Conservation (phyloP, 2,888 invertebrate species). For the Eucera pruinosa region DNA sequence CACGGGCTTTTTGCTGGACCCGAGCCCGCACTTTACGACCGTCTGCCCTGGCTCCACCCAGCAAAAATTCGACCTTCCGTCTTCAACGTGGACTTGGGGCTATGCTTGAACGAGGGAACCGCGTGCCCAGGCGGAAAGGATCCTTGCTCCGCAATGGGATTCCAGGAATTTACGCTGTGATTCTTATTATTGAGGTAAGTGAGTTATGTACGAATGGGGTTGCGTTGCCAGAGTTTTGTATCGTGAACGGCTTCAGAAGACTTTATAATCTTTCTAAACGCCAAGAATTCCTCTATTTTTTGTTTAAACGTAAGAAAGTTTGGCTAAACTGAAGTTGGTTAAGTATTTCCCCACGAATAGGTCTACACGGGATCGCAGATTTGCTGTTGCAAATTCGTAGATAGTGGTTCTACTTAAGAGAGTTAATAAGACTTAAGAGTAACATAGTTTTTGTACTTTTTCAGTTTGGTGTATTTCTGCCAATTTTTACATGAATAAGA, state of each 20-base stretch:
- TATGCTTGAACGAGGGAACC: too few relatives aligned
- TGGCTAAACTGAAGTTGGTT: too few relatives aligned
- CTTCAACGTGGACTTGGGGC: not conserved
- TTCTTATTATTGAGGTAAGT: not conserved
- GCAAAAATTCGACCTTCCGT: slow-evolving; percentile 18
- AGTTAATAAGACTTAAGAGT: too few relatives aligned
- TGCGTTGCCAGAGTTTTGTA: not conserved
- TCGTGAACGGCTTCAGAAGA: not conserved
- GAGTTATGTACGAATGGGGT: not conserved
- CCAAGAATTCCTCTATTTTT: not conserved
- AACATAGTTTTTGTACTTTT: too few relatives aligned
- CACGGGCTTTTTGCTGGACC: slow-evolving; percentile 40
- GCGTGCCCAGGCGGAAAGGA: not conserved
- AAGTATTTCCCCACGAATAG: too few relatives aligned
- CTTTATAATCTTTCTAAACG: not conserved
- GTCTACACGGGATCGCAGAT: too few relatives aligned
- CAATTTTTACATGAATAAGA: too few relatives aligned
- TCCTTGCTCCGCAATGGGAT: not conserved
- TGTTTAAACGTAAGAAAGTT: not conserved
- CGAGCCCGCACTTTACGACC: slow-evolving; percentile 49
- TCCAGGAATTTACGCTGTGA: not conserved
- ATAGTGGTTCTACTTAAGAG: too few relatives aligned
- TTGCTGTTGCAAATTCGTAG: too few relatives aligned
- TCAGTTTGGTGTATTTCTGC: too few relatives aligned
- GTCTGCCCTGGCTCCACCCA: not conserved